Evolutionary conservation across 1,140 invertebrate genomes (phyloP), one percentile per base, ranked within the genome.

Genomic region (Reticulitermes speratus): DNA sequence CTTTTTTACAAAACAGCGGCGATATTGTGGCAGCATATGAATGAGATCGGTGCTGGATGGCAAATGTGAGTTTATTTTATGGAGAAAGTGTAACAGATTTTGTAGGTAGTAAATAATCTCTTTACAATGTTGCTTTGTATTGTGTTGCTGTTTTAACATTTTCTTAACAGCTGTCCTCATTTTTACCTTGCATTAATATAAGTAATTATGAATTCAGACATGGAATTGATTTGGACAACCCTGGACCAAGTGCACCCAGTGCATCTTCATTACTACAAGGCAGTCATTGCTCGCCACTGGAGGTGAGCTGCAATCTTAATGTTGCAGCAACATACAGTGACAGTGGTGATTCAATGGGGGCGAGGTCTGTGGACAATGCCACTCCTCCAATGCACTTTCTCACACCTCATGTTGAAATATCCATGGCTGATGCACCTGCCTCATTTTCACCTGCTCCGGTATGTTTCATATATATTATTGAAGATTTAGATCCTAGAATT

Each of bases 351-450:
- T 95, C 95, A 86, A 95, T 93, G 85, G 95, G 95, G 32, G 95
- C 95, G 88, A 92, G 96, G 87, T 96, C 95, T 0, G 93, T 95
- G 30, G 96, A 96, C 89, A 96, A 96, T 90, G 95, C 95, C 23
- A 96, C 96, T 81, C 96, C 96, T 3, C 96, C 96, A 0, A 97
- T 97, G 95, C 96, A 97, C 91, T 97, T 97, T 90, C 92, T 97
- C 32, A 97, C 96, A 59, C 96, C 96, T 23, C 96, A 97, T 88
- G 96, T 97, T 44, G 96, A 97, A 92, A 97, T 97, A 91, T 97
- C 96, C 59, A 96, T 96, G 93, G 94, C 95, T 86, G 96, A 96
- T 90, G 90, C 93, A 23, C 90, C 91, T 14, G 85, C 88, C 14
- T 59, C 86, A 14, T 86, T 59, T 59, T 86, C 86, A 25, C 48